A percentile compares a stretch with the other conserved stretches of the same genome.
These are phyloP conservation scores for Biston stratarius DNA, from an alignment of 2,888 invertebrate species.

Conservation along the genomic window DNA sequence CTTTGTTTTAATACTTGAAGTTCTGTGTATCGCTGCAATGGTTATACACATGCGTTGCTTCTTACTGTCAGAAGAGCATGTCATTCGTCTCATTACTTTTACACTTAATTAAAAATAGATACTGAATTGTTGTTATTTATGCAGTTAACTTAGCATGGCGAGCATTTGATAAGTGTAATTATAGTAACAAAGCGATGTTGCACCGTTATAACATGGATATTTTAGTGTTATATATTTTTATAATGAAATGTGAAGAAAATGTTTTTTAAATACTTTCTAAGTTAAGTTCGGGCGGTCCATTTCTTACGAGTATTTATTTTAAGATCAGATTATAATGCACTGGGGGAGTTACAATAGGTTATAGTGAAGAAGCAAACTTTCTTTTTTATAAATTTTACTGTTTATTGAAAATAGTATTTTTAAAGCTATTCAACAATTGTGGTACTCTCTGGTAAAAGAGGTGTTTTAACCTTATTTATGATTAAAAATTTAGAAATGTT, in stretches of 20 bases:
- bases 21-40: too few species aligned
- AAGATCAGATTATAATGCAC: slow-evolving; percentile 37
- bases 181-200: slow-evolving; percentile 71
- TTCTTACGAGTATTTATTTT: slow-evolving; percentile 59
- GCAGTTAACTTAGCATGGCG: slow-evolving; percentile 46
- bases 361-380: not conserved
- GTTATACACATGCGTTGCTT: too few species aligned
- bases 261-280: slow-evolving; percentile 63
- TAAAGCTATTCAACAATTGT: not conserved
- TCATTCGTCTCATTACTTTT: too few species aligned
- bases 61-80: too few species aligned
- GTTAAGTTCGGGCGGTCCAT: slow-evolving; percentile 61
- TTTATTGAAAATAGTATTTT: too few species aligned
- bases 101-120: too few species aligned
- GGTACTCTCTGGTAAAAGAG: not conserved
- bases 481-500: too few species aligned
- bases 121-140: not conserved
- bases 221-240: slow-evolving; percentile 83
- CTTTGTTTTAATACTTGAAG: too few species aligned
- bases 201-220: slow-evolving; percentile 74
- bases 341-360: not conserved
- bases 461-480: too few species aligned
- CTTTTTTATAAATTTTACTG: too few species aligned
- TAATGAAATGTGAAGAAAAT: slow-evolving; percentile 67
- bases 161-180: slow-evolving; percentile 54